Evolutionary conservation across 2,888 invertebrate genomes (phyloP).

Genomic region (Venustoraphidia nigricollis): DNA sequence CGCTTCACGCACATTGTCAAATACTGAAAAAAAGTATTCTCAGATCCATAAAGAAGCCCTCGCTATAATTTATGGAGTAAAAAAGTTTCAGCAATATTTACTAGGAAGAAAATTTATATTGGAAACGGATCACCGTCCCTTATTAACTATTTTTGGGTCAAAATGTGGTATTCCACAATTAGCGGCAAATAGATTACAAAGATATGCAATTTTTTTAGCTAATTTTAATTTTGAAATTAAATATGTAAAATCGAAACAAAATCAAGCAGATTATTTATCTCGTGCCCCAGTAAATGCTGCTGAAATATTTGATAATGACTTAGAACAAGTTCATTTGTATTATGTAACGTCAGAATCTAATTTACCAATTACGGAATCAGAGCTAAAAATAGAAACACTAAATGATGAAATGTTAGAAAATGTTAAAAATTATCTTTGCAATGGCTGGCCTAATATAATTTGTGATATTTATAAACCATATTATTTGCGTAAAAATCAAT

Average conservation of each 20-base stretch:
- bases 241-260: slow-evolving; percentile 9
- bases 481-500: too few relatives aligned
- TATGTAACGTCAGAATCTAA: background rate
- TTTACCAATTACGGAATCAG: slow-evolving; percentile 8
- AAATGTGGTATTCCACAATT: background rate
- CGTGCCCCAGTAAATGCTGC: slow-evolving; percentile 1
- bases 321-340: background rate
- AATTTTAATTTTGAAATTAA: slow-evolving; percentile 10
- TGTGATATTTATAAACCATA: too few relatives aligned
- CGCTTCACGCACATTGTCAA: slow-evolving; percentile 8
- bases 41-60: slow-evolving; percentile 8
- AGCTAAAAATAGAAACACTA: too few relatives aligned
- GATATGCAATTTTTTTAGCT: slow-evolving; percentile 9
- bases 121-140: slow-evolving; percentile 4
- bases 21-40: slow-evolving; percentile 6
- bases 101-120: background rate
- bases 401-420: too few relatives aligned
- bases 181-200: slow-evolving; percentile 9
- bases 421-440: too few relatives aligned
- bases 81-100: slow-evolving; percentile 2
- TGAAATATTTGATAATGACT: background rate
- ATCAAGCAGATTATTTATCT: slow-evolving; percentile 11
- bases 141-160: slow-evolving; percentile 4
- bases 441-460: slow-evolving; percentile 11
- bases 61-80: slow-evolving; percentile 2